These are phyloP conservation scores for Enhydra lutris DNA, from an alignment of 2,113 vertebrate species.

Conservation along the genomic window DNA sequence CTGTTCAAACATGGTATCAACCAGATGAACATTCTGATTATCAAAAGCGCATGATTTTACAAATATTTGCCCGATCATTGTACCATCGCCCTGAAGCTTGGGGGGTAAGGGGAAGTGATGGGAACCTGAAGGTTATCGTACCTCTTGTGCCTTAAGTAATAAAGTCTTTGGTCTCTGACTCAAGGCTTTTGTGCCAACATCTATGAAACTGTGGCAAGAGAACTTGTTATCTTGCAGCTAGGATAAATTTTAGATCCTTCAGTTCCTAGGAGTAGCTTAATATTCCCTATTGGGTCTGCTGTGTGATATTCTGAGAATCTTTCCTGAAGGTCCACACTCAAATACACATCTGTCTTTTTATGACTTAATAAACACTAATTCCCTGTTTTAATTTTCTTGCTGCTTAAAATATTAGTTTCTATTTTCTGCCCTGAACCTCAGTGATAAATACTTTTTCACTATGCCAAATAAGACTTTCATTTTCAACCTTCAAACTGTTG, in stretches of 20 bases:
- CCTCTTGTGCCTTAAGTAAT: background rate
- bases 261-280: background rate
- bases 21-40: background rate
- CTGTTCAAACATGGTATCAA: background rate
- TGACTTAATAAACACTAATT: background rate
- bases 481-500: background rate
- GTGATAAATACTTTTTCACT: background rate
- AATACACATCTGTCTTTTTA: background rate
- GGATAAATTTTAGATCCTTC: background rate
- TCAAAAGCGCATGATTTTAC: background rate
- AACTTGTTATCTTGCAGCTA: background rate
- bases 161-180: background rate
- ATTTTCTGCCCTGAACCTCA: background rate
- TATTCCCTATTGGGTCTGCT: background rate
- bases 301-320: background rate
- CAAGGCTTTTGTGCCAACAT: background rate
- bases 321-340: background rate
- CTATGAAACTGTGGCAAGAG: background rate
- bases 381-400: background rate
- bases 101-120: rapidly evolving
- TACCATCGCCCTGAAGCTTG: background rate
- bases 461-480: background rate
- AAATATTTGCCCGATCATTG: background rate
- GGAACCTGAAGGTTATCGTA: background rate
- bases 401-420: background rate